Percentiles rank a stretch among this genome's conserved stretches.
Evolutionary conservation across 2,113 vertebrate genomes (phyloP).

Genomic region (Pomatorhinus ruficollis): DNA sequence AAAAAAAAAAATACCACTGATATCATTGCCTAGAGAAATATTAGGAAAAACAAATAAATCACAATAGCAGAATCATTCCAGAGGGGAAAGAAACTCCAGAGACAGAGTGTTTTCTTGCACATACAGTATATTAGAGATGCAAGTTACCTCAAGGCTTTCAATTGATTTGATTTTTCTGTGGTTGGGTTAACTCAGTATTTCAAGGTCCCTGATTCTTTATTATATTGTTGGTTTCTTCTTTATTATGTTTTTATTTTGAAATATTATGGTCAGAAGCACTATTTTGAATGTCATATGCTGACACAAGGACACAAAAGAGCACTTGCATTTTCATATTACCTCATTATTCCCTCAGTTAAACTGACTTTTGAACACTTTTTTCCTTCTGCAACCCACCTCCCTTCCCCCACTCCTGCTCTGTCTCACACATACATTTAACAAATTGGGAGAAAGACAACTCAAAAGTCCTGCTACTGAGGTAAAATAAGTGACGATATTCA

Average conservation of each 20-base stretch:
- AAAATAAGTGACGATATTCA: not conserved
- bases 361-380: not conserved
- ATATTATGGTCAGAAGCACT: not conserved
- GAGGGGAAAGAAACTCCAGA: constrained; percentile 9
- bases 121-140: constrained; percentile 33
- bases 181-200: constrained; percentile 40
- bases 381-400: rapidly evolving
- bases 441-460: not conserved
- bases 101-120: not conserved
- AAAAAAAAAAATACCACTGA: not conserved
- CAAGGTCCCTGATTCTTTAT: constrained; percentile 27
- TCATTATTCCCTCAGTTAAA: not conserved
- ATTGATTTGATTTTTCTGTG: constrained; percentile 49
- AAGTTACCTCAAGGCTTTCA: constrained; percentile 51
- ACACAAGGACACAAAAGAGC: not conserved
- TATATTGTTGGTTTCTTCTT: not conserved
- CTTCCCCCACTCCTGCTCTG: not conserved
- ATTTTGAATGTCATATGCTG: not conserved
- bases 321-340: not conserved
- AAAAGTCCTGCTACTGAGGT: not conserved
- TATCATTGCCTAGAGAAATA: constrained; percentile 16
- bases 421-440: not conserved
- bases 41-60: constrained; percentile 63
- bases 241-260: constrained; percentile 14
- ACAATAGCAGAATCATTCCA: constrained; percentile 34